Base-by-base conservation (phyloP, 2,797 vertebrate genomes). In the Streptopelia turtur region DNA sequence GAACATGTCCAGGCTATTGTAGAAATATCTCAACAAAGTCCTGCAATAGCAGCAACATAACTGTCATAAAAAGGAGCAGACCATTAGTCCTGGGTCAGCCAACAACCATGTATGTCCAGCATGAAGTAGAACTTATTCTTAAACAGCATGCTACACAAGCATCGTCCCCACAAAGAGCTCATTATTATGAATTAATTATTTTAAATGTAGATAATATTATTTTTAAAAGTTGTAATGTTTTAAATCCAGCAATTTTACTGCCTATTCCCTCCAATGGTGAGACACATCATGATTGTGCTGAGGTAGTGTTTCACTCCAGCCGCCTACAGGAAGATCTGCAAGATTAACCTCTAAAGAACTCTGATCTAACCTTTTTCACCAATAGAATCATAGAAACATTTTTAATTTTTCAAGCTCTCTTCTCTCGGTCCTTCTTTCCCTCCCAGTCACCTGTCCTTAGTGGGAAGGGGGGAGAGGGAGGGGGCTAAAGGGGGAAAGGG, bases 91-190 rank as follows among this genome's bases (percentile, higher is more conserved):
- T 9, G 35, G 16, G 25, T 22, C 65, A 13, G 10, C 9, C 50
- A 21, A 14, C 23, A 28, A 5, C 49, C 4, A 5, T 4, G 5
- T 16, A 2, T 1, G 27, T 6, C 18, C 49, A 0, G 0, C 53
- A 3, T 2, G 43, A 28, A 50, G 33, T 1, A 22, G 55, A 76
- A 28, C 13, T 41, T 24, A 24, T 30, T 18, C 12, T 41, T 56
- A 47, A 50, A n/a, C 4, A 30, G 56, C 7, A 5, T 4, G 50
- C 15, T 41, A 27, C 1, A 1, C 22, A 18, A 59, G 23, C 25
- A 7, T 5, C 33, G 5, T 63, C 50, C n/a, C 41, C 79, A 31
- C 23, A 60, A 33, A 31, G 2, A 8, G 10, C 2, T 1, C 45
- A 31, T 33, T 0, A 0, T 24, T 65, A 6, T 17, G 20, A 25